Base-by-base conservation (phyloP, 2,797 vertebrate genomes). In the Lithobates pipiens region DNA sequence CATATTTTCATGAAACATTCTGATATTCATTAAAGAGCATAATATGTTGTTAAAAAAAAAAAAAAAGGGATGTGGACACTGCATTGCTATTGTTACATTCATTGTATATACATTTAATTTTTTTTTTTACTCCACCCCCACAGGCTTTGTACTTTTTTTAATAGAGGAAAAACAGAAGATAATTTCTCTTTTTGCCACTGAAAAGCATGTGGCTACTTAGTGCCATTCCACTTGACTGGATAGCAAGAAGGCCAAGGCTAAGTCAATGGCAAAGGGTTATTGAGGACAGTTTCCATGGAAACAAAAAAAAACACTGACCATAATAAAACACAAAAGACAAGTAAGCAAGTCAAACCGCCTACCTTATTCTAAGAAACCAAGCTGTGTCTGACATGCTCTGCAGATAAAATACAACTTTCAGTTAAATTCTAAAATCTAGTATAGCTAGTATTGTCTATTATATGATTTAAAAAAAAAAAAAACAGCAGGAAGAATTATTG, bases 281-380 rank as follows among this genome's bases (percentile, higher is more conserved):
- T 18, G 34, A 73, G 50, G 32, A 73, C 68, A 72, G 79, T 81
- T 80, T 72, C 79, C 69, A 61, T 81, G 79, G 79, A 18, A 54
- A 81, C 54, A 67, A 61, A 61, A 46, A 32, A 73, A 57, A 39
- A 81, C 69, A 63, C 27, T 81, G 69, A 18, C 69, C 32, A 34
- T 32, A 61, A 72, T 81, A 34, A 5, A 81, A n/a, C 50, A 42
- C 69, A 80, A 71, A n/a, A 61, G 25, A 21, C 79, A 63, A 36
- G 79, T 81, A 72, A 81, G 79, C 32, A 72, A 36, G 23, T 36
- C 36, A 73, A 23, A n/a, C 21, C 36, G 8, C 21, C 71, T 25
- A 34, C 67, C 70, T 7, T 61, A n/a, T 71, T 39, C 18, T 18
- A 15, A 57, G 29, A 13, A 70, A 54, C n/a, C 34, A 18, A 54